Conservation (phyloP, 2,797 vertebrate genomes). For the Sebastes vulpes region DNA sequence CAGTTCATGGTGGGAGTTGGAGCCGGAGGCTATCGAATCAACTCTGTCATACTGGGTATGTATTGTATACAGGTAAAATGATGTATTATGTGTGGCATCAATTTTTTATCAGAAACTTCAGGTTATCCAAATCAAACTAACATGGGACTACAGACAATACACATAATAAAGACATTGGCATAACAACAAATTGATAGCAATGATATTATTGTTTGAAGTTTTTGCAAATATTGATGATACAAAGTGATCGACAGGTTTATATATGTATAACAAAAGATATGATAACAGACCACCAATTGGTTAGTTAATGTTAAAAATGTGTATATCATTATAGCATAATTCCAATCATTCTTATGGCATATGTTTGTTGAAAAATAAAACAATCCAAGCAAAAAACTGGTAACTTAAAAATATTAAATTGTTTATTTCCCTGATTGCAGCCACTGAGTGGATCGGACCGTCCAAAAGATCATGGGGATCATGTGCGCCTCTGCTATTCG, state of each 20-base stretch:
- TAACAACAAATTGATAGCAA: not conserved
- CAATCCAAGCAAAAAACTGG: not conserved
- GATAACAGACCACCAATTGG: not conserved
- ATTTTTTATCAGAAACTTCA: not conserved
- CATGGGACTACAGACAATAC: not conserved
- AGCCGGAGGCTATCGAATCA: constrained; percentile 78
- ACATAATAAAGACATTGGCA: not conserved
- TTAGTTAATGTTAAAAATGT: not conserved
- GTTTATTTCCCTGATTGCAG: constrained; percentile 62
- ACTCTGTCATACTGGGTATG: constrained; percentile 80
- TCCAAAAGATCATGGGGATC: constrained; percentile 81
- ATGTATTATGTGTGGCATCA: not conserved
- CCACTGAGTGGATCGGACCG: constrained; percentile 88
- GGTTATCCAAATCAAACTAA: not conserved
- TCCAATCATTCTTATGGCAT: not conserved
- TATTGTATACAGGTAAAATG: not conserved
- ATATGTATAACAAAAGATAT: not conserved
- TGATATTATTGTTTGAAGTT: not conserved
- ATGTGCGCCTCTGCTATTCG: constrained; percentile 71
- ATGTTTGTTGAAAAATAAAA: not conserved
- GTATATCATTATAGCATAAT: not conserved
- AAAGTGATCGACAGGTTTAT: not conserved
- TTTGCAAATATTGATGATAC: not conserved
- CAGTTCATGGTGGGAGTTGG: constrained; percentile 77
- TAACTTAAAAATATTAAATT: not conserved